Percentiles rank a stretch among this genome's conserved stretches.
Evolutionary conservation across 2,888 invertebrate genomes (phyloP).

Genomic region (Pseudanteris insignis): DNA sequence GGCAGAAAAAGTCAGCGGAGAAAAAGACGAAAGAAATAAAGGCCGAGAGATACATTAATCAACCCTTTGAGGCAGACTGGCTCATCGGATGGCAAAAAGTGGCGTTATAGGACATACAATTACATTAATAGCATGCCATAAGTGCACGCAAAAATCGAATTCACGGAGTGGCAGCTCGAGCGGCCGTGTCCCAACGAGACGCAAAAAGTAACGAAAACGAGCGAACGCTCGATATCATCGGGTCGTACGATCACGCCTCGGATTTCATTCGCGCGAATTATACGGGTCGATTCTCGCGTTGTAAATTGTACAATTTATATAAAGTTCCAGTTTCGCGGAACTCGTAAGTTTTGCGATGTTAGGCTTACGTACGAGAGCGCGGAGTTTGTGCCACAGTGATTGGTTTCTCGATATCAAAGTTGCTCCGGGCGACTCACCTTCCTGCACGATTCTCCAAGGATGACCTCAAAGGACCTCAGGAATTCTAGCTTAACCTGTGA

Average conservation of each 20-base stretch:
- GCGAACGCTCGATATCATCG: constrained; percentile 21
- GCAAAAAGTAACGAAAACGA: constrained; percentile 1
- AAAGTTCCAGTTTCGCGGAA: constrained; percentile 36
- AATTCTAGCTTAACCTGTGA: constrained; percentile 60
- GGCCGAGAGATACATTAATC: constrained; percentile 42
- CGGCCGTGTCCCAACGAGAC: not conserved
- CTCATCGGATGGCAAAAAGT: constrained; percentile 22
- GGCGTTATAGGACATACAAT: constrained; percentile 29
- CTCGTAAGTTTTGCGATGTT: constrained; percentile 33
- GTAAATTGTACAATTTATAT: constrained; percentile 25
- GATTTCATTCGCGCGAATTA: constrained; percentile 17
- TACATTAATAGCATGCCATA: constrained; percentile 34
- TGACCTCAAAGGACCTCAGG: constrained; percentile 62
- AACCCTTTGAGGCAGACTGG: constrained; percentile 44
- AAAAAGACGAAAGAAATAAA: constrained; percentile 32
- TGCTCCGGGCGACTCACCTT: constrained; percentile 62
- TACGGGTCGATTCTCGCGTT: constrained; percentile 12
- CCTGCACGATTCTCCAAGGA: constrained; percentile 57
- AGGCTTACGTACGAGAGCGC: constrained; percentile 33
- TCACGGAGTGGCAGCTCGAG: not conserved
- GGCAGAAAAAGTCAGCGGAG: constrained; percentile 22
- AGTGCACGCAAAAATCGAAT: constrained; percentile 3
- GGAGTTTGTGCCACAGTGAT: constrained; percentile 54
- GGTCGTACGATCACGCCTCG: constrained; percentile 14
- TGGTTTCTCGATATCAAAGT: constrained; percentile 63